Conservation (phyloP, 2,888 invertebrate genomes). For the Agonum fuliginosum region DNA sequence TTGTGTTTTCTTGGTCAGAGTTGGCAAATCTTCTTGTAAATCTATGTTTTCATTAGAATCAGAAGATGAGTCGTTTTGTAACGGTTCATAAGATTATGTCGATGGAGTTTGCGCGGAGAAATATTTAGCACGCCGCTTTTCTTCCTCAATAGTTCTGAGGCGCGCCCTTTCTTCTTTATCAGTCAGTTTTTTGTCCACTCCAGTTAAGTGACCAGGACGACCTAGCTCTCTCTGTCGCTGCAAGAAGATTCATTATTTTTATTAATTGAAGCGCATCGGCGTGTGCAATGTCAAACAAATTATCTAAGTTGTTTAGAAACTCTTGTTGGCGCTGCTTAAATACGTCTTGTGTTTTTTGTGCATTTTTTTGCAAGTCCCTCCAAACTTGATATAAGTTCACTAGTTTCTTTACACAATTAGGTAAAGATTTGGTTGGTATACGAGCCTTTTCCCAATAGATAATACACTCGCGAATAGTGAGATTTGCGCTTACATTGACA, state of each 20-base stretch:
- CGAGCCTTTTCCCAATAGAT: slow-evolving; percentile 66
- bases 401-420: slow-evolving; percentile 62
- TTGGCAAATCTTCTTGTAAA: slow-evolving; percentile 13
- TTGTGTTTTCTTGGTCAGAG: background rate
- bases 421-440: slow-evolving; percentile 63
- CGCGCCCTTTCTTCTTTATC: slow-evolving; percentile 63
- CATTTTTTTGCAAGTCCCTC: slow-evolving; percentile 66
- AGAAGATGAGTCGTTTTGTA: background rate
- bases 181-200: slow-evolving; percentile 65
- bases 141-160: slow-evolving; percentile 17
- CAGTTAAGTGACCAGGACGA: slow-evolving; percentile 64
- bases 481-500: slow-evolving; percentile 51
- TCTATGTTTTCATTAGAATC: background rate
- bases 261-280: slow-evolving; percentile 54
- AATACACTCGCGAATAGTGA: slow-evolving; percentile 54
- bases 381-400: slow-evolving; percentile 66
- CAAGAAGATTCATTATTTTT: slow-evolving; percentile 57
- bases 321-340: slow-evolving; percentile 56
- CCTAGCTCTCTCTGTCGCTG: slow-evolving; percentile 63
- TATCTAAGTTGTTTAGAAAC: slow-evolving; percentile 63
- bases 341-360: slow-evolving; percentile 61
- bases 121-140: slow-evolving; percentile 15
- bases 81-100: background rate
- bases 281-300: slow-evolving; percentile 46
- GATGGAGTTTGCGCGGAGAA: background rate